phyloP scores from a whole-genome alignment of 2,888 invertebrate genomes.

The Amiota communis region DNA sequence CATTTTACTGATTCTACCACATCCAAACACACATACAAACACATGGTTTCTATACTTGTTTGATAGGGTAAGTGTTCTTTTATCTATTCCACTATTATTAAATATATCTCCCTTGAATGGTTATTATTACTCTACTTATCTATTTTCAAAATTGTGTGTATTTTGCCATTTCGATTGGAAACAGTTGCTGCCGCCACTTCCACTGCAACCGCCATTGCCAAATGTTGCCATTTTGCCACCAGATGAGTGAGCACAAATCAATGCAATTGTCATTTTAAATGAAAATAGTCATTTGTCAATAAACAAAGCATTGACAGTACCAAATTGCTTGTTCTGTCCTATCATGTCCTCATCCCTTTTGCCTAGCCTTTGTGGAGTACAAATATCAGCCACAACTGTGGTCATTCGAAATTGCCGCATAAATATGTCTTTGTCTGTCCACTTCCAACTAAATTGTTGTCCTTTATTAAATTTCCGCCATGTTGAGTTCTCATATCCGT shows the following conservation, averaged over 20 bases:
- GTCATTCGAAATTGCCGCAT: slow-evolving; percentile 25
- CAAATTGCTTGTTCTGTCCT: neutral
- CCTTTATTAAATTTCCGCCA: slow-evolving; percentile 67
- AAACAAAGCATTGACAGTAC: slow-evolving; percentile 18
- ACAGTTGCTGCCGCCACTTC: slow-evolving; percentile 50
- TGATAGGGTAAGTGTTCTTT: neutral
- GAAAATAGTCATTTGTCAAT: slow-evolving; percentile 62
- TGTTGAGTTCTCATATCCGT: slow-evolving; percentile 68
- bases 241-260: slow-evolving; percentile 50
- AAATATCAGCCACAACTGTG: slow-evolving; percentile 26
- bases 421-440: slow-evolving; percentile 25
- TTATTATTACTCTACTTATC: neutral
- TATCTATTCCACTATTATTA: slow-evolving; percentile 2
- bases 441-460: slow-evolving; percentile 61
- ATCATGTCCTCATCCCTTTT: neutral
- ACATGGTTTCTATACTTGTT: neutral
- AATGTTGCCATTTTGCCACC: slow-evolving; percentile 28
- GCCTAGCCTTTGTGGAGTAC: neutral
- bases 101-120: neutral
- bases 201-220: slow-evolving; percentile 49
- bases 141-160: slow-evolving; percentile 36
- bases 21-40: neutral
- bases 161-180: slow-evolving; percentile 64
- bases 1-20: slow-evolving; percentile 32
- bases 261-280: slow-evolving; percentile 55